Base-by-base conservation (phyloP, 1,140 invertebrate species). In the Pteromalus puparum region DNA sequence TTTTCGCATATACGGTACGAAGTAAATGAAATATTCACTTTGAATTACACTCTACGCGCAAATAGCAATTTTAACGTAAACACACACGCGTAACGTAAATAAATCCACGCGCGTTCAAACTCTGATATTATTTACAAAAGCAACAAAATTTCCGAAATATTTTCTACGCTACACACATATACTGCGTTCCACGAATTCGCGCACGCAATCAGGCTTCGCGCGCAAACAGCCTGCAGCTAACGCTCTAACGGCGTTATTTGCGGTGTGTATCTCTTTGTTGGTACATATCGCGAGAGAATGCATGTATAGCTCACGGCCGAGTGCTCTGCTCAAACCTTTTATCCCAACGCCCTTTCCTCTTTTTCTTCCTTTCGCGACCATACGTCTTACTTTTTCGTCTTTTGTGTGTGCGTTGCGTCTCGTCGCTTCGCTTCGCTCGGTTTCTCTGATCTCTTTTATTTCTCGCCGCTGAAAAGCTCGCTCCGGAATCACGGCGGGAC, bases 301-400 rank as follows among this genome's bases (percentile, higher is more conserved):
- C 6, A 48, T 74, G 42, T 46, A 75, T 9, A 42, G 75, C 46
- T 77, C n/a, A 13, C 42, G n/a, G 46, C 13, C 75, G 75, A 78
- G 26, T 67, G 76, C 48, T 34, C 26, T 53, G 18, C 24, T 70
- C 65, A 42, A 68, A 46, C 30, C 53, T 70, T 68, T 67, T 80
- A 21, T 65, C 53, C n/a, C 5, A 15, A 21, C 2, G 53, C 6
- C 53, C 6, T 61, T n/a, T 61, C 21, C 21, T 73, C 4, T 5
- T 34, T 34, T 34, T 34, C 30, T 5, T 34, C 30, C 30, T 34
- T 4, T 73, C 18, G 34, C 34, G n/a, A 48, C 26, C 74, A 28
- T 65, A 65, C 13, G n/a, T 78, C 53, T 78, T 78, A 78, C 76
- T 78, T 65, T 78, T 78, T 2, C 34, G 34, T 42, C 72, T 74